Conservation (phyloP, 2,113 vertebrate species). For the Corythaixoides concolor region DNA sequence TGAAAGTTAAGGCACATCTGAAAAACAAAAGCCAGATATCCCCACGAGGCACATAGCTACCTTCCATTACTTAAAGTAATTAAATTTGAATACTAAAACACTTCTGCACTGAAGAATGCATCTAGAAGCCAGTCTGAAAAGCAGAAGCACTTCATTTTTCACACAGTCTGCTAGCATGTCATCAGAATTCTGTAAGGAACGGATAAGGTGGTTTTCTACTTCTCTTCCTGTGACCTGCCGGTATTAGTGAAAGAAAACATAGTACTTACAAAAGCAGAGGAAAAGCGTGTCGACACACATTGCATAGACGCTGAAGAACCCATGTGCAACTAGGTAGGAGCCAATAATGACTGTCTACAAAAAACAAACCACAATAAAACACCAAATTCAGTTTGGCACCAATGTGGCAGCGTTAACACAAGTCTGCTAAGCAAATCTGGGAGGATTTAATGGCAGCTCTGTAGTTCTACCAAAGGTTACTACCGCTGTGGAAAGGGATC, state of each 20-base stretch:
- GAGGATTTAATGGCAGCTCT: neutral
- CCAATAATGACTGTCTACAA: conserved; percentile 89
- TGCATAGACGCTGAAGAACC: conserved; percentile 95
- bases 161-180: neutral
- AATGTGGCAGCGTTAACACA: neutral
- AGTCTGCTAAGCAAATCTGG: neutral
- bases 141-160: neutral
- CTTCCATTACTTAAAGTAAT: neutral
- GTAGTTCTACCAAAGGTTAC: neutral
- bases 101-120: neutral
- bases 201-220: neutral
- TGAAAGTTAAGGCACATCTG: neutral
- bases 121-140: neutral
- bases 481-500: neutral
- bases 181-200: neutral
- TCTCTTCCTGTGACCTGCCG: neutral
- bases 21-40: neutral
- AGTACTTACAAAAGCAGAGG: conserved; percentile 97
- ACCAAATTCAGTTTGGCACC: neutral
- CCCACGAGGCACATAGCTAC: neutral
- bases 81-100: neutral
- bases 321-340: conserved; percentile 91
- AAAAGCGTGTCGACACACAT: conserved; percentile 98
- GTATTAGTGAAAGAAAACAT: neutral
- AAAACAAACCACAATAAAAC: neutral